Base-by-base conservation (phyloP, 2,113 vertebrate genomes). In the Pseudonaja textilis region DNA sequence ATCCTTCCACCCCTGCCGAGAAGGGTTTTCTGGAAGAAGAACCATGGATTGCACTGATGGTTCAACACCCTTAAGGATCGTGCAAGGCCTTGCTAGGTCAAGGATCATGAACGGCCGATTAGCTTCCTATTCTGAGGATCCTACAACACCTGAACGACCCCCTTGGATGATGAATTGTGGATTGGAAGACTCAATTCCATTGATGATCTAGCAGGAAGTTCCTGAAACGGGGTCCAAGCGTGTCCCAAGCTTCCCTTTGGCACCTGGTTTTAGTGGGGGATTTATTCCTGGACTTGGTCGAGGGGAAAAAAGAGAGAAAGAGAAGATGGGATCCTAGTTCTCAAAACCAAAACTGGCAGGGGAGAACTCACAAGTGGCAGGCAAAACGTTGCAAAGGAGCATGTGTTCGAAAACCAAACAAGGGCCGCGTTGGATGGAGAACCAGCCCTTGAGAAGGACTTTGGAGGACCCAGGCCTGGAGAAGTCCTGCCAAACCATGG, bases 401-500 rank as follows among this genome's bases (percentile, higher is more conserved):
- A 2, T 5, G 11, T 47, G 57, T n/a, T 45, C 1, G 3, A 39
- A 54, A 64, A 74, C 89, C 50, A 52, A 74, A 39, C 18, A 74
- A 69, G 64, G 61, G 29, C 16, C 0, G 6, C 29, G 26, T 23
- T 29, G 9, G 16, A 22, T n/a, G 12, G 59, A 47, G 26, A 9
- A 45, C 4, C 1, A 2, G 14, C 23, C n/a, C 22, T 34, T 23
- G 22, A 34, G 23, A 39, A 29, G 5, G 34, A 39, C 5, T 8
- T 47, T 45, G 55, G 42, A 25, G 29, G 6, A 8, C 2, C 3
- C 18, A 16, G 2, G 45, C 16, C 12, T 12, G 34, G n/a, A 54
- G 10, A 3, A 96, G 93, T 97, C 96, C 96, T 94, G 93, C 92
- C 95, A 95, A 97, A 95, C 93, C 95, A 97, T 96, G 96, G 95